Evolutionary conservation across 2,797 vertebrate genomes (phyloP), one percentile per base, ranked within the genome.

Genomic region (Acanthis flammea): DNA sequence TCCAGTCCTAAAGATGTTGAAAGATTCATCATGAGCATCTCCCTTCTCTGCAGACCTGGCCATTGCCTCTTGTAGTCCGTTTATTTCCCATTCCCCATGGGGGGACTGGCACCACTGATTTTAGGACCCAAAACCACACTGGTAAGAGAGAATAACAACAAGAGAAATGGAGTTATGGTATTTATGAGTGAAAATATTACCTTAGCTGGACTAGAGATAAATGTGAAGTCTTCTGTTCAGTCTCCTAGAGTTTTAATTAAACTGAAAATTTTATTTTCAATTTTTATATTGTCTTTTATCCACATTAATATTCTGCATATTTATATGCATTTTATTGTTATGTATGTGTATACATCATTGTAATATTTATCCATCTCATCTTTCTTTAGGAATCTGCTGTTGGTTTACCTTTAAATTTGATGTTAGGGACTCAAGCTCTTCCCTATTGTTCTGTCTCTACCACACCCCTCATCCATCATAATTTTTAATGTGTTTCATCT

Each of bases 401-500:
- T 57, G 2, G 5, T 75, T 86, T 84, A 41, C 37, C 24, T 77
- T 75, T 62, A 75, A 86, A 86, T 41, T 33, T 10, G 2, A 47
- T 24, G 2, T 72, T 70, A 84, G 30, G 23, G 88, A 39, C 27
- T 72, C 24, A 51, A 75, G 7, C 0, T 84, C 35, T 73, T 92
- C 41, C 23, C 7, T 70, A 5, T 76, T 60, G 6, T 71, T 86
- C 80, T 55, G 6, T 37, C 41, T 84, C 17, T 73, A 76, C 27
- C 48, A 63, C 41, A 79, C 24, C 53, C 45, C 18, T 82, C 63
- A 85, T 79, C 61, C 48, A 80, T 91, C 63, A 76, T 45, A 0
- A 76, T 89, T 91, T 94, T 89, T 73, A 70, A 71, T 39, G 47
- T 58, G 35, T 47, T 92, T 91, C 45, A 82, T 93, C 45, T 1